Evolutionary conservation across 2,888 invertebrate genomes (phyloP), one percentile per base, ranked within the genome.

Genomic region (Torymus tubicola): DNA sequence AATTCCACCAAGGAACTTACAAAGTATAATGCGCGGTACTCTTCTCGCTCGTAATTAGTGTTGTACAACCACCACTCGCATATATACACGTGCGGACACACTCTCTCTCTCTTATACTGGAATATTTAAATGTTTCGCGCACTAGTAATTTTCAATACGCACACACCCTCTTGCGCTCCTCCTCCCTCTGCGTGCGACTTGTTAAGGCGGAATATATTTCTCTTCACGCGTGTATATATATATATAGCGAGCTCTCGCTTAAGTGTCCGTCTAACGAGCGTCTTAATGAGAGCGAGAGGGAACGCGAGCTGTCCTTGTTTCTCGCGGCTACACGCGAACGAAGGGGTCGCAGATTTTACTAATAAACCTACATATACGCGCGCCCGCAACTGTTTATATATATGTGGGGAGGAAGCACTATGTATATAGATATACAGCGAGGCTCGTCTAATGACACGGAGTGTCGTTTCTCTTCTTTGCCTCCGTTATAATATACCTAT

Each of bases 231-330:
- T 55, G 14, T 42, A 24, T 5, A 63, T 57, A 11, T 16, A 42
- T 57, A n/a, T n/a, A n/a, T n/a, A n/a, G 53, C 65, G 13, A 61
- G 42, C 73, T 42, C 69, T 65, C 77, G 14, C 65, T 77, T 61
- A 64, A 82, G 82, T 76, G 76, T 76, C 81, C 79, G 76, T 78
- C 79, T 82, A 82, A 82, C 82, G 82, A 82, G 82, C 76, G 74
- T 82, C 82, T 82, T 82, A 79, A 82, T 79, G 82, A 82, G 80
- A 75, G 82, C 16, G 58, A 69, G 79, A 76, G 72, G 52, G 50
- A 72, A 55, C 58, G 42, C 50, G 75, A 21, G 24, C 58, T 79
- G 70, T 82, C 81, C 81, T 79, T 73, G 72, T 77, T 79, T 64
- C 31, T 31, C 75, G 61, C 70, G 74, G 60, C 63, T 67, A 55